Evolutionary conservation across 1,140 invertebrate genomes (phyloP).

Genomic region (Drosophila obscura): DNA sequence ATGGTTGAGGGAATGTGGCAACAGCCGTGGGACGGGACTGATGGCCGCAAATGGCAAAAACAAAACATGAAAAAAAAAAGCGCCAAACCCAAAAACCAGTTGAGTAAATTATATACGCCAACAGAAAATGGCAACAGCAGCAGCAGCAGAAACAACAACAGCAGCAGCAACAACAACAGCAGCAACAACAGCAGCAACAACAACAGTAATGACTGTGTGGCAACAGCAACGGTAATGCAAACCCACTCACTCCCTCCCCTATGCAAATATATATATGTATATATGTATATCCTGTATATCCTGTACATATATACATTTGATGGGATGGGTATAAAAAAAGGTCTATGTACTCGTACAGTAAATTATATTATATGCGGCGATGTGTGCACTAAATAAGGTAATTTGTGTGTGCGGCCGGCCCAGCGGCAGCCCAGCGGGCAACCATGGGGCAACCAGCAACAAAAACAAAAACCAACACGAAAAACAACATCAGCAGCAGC

Average conservation of each 20-base stretch:
- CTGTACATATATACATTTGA: not conserved
- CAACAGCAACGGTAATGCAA: constrained; percentile 22
- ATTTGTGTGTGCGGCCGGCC: constrained; percentile 70
- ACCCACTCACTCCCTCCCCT: constrained; percentile 10
- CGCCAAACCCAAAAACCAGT: constrained; percentile 72
- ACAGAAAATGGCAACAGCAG: constrained; percentile 18
- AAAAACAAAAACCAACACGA: constrained; percentile 26
- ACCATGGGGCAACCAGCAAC: constrained; percentile 18
- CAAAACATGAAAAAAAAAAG: constrained; percentile 35
- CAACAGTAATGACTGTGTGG: not conserved
- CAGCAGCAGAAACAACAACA: constrained; percentile 2
- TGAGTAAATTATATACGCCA: constrained; percentile 78
- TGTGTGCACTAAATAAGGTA: constrained; percentile 81
- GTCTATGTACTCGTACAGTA: constrained; percentile 71
- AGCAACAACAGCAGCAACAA: not conserved
- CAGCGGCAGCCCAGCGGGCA: constrained; percentile 45
- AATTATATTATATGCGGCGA: constrained; percentile 78
- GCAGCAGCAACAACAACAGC: constrained; percentile 11
- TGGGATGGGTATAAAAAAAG: constrained; percentile 44
- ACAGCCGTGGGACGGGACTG: constrained; percentile 30
- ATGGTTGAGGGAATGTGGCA: constrained; percentile 10
- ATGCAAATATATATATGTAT: constrained; percentile 1
- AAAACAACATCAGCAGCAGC: not conserved
- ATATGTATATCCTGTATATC: constrained; percentile 6
- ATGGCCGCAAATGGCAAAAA: constrained; percentile 60